phyloP scores from a whole-genome alignment of 2,797 vertebrate species.

The Trachurus trachurus region DNA sequence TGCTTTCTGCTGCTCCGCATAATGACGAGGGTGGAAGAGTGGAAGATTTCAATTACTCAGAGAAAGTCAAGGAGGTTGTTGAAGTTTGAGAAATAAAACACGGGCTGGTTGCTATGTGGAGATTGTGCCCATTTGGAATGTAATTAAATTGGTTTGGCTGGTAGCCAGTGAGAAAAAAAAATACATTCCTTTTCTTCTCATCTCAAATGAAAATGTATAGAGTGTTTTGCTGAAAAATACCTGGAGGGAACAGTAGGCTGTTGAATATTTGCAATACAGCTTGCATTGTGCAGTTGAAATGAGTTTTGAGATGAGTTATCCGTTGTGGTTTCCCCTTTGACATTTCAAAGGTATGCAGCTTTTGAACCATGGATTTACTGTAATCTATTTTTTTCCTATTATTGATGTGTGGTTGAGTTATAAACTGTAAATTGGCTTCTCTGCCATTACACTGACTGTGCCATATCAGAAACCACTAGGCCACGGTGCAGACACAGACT shows the following conservation, averaged over 20 bases:
- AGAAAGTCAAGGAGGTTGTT: constrained; percentile 82
- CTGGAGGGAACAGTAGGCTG: constrained; percentile 79
- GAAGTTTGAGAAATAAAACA: constrained; percentile 82
- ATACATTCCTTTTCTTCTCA: constrained; percentile 70
- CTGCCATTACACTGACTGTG: constrained; percentile 70
- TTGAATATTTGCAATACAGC: constrained; percentile 85
- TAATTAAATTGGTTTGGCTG: constrained; percentile 83
- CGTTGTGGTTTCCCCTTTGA: constrained; percentile 84
- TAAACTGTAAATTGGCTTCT: constrained; percentile 85
- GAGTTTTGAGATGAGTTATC: constrained; percentile 86
- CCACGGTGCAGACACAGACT: constrained; percentile 59
- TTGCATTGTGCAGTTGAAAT: constrained; percentile 83
- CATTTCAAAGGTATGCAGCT: constrained; percentile 86
- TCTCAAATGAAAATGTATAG: constrained; percentile 81
- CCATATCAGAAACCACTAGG: constrained; percentile 74
- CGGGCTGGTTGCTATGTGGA: constrained; percentile 73
- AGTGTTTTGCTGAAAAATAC: constrained; percentile 83
- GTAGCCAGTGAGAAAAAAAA: constrained; percentile 69
- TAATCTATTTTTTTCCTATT: constrained; percentile 84
- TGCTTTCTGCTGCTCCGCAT: constrained; percentile 69
- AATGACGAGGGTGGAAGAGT: constrained; percentile 70
- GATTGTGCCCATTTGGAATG: constrained; percentile 82
- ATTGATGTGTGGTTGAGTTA: constrained; percentile 86
- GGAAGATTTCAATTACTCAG: constrained; percentile 82
- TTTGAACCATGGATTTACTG: constrained; percentile 85